Conservation (phyloP, 1,140 invertebrate genomes). For the Daktulosphaira vitifoliae region DNA sequence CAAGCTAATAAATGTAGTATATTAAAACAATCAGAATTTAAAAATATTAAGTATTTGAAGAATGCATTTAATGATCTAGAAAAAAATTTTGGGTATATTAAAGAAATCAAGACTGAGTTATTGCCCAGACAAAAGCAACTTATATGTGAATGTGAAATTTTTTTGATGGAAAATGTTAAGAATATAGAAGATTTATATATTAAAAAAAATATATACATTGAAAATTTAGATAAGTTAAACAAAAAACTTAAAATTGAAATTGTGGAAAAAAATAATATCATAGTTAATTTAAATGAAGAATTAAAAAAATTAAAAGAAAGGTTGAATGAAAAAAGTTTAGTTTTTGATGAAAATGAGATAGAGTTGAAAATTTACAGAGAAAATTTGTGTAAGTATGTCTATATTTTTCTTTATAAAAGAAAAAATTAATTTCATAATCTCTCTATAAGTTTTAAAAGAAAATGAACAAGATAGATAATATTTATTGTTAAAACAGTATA, state of each 20-base stretch:
- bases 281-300: neutral
- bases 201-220: neutral
- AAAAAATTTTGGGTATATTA: slow-evolving; percentile 2
- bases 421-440: too few relatives aligned
- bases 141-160: neutral
- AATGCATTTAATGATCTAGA: neutral
- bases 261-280: neutral
- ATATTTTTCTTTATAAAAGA: too few relatives aligned
- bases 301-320: neutral
- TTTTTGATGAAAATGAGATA: neutral
- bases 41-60: too few relatives aligned
- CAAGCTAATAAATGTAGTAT: too few relatives aligned
- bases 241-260: neutral
- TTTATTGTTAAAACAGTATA: too few relatives aligned
- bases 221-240: neutral
- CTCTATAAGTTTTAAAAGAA: too few relatives aligned
- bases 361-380: neutral
- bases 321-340: slow-evolving; percentile 2
- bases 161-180: slow-evolving; percentile 3
- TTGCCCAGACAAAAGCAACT: slow-evolving; percentile 14
- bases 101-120: neutral
- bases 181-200: slow-evolving; percentile 6
- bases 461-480: too few relatives aligned
- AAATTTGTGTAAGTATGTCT: neutral
- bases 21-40: too few relatives aligned